Evolutionary conservation across 2,888 invertebrate species (phyloP).

Genomic region (Platynereis dumerilii): DNA sequence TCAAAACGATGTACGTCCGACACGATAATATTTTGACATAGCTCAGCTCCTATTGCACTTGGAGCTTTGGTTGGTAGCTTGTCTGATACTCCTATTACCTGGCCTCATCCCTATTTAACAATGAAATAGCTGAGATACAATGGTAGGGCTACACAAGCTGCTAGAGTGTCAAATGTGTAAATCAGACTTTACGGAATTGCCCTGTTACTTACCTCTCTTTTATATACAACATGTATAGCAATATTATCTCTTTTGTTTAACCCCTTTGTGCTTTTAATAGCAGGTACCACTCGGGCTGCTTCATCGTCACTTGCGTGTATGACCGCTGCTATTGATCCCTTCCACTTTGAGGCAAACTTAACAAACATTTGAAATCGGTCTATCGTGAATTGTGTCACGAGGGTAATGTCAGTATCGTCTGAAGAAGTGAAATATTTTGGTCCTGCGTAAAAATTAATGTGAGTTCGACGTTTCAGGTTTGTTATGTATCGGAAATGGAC

Average conservation of each 20-base stretch:
- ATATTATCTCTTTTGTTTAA: constrained; percentile 16
- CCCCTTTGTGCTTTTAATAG: constrained; percentile 10
- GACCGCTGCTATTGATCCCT: constrained; percentile 25
- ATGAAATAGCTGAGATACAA: no score
- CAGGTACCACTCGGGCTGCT: constrained; percentile 10
- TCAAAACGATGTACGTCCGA: no score
- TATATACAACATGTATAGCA: constrained; percentile 30
- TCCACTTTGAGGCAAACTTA: constrained; percentile 22
- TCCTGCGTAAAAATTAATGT: neutral
- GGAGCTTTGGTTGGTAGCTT: no score
- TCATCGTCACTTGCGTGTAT: constrained; percentile 27
- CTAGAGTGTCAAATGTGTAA: no score
- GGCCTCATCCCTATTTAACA: no score
- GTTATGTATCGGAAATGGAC: neutral
- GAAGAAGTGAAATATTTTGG: neutral
- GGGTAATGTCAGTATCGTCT: neutral
- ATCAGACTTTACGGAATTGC: no score
- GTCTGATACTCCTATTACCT: no score
- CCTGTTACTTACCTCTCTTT: constrained; percentile 25
- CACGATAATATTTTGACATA: no score
- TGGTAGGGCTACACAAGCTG: no score
- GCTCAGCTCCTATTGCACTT: no score
- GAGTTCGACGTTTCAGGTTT: neutral
- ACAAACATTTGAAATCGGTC: constrained; percentile 29
- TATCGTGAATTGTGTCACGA: constrained; percentile 26